Conservation (phyloP, 1,140 invertebrate species). For the Habropoda laboriosa region DNA sequence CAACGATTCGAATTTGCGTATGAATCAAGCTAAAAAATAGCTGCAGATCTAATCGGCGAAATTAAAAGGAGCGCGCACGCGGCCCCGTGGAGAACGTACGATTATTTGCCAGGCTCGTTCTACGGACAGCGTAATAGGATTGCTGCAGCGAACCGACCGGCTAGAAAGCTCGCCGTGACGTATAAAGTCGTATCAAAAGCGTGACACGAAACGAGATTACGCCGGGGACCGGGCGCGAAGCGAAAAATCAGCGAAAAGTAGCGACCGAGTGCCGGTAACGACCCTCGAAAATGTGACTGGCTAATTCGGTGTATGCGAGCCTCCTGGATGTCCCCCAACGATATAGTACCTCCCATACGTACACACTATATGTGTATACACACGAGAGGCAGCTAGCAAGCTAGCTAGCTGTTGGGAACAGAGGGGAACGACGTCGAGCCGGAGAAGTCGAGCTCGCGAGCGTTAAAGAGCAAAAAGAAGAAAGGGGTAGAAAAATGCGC, state of each 20-base stretch:
- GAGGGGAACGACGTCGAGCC: neutral
- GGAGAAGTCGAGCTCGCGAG: neutral
- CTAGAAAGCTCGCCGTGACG: constrained; percentile 33
- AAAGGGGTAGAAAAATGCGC: constrained; percentile 2
- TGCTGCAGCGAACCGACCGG: constrained; percentile 14
- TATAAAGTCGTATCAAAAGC: constrained; percentile 61
- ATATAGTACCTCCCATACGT: neutral
- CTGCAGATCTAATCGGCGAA: constrained; percentile 47
- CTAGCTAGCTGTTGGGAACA: neutral
- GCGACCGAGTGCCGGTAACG: constrained; percentile 31
- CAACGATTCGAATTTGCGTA: neutral
- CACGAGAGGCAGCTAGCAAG: too few species aligned
- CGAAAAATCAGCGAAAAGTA: constrained; percentile 51
- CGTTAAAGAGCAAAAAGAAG: constrained; percentile 16
- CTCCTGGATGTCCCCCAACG: neutral
- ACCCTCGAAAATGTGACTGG: constrained; percentile 27
- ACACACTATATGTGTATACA: neutral
- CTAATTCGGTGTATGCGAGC: constrained; percentile 15
- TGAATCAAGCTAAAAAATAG: constrained; percentile 53
- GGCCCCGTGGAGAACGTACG: constrained; percentile 11
- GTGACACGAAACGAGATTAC: constrained; percentile 56
- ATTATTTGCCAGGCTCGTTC: constrained; percentile 50
- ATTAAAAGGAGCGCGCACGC: constrained; percentile 44
- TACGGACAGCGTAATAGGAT: constrained; percentile 54
- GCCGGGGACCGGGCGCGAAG: constrained; percentile 44